Evolutionary conservation across 2,888 invertebrate species (phyloP), one percentile per base, ranked within the genome.

Genomic region (Amphipyra tragopoginis): DNA sequence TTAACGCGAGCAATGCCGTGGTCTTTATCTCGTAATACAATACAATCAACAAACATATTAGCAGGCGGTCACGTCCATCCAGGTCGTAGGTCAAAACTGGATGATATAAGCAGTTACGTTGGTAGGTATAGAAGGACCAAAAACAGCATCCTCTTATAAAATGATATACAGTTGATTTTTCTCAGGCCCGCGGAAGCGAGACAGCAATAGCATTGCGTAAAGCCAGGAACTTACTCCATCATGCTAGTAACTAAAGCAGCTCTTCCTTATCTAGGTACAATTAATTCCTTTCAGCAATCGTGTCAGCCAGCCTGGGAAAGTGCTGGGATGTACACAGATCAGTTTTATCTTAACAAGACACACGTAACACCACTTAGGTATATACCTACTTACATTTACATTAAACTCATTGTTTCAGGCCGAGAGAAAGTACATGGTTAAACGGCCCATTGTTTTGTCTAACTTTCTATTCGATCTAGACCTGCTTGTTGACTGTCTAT

Each of bases 401-500:
- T 67, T 61, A 64, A 65, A 69, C 63, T 65, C 71, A 78, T 80
- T 82, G 82, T 82, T 82, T 81, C 71, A 69, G 66, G 39, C 51
- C 45, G 29, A 64, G 82, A 75, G 79, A 79, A 79, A 79, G 79
- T 74, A 60, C 64, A 63, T 50, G 53, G 58, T 61, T 66, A 69
- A 74, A 71, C 58, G 47, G 70, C 45, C 79, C 69, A 85, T 85
- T 85, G 85, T 86, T 79, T 73, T 57, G 75, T 61, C 50, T 54
- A 64, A 72, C 86, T 86, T 85, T 85, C 84, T 83, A 81, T 76
- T 67, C 65, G 68, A 83, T 80, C 81, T 79, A 79, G 83, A 81
- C 80, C 71, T 56, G 79, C 74, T 75, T 71, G 69, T 74, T 55
- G 56, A 60, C 47, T 62, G 65, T 64, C 66, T 57, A 64, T 68